Evolutionary conservation across 2,888 invertebrate species (phyloP), one percentile per base, ranked within the genome.

Genomic region (Apocheima hispidaria): DNA sequence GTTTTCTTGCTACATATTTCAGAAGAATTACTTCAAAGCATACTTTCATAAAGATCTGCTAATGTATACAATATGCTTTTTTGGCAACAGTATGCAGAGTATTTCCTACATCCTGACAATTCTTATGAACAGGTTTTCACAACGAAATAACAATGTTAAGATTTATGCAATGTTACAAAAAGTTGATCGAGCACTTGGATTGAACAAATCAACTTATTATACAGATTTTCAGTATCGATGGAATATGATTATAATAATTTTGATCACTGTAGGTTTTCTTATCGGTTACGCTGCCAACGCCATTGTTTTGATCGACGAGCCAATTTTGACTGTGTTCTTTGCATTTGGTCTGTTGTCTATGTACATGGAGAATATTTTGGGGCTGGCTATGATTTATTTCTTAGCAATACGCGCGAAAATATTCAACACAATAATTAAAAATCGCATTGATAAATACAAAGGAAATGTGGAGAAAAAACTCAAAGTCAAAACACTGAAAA

Each of bases 281-380:
- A 14, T 46, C 14, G 75, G 77, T 0, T 75, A 49, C 44, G 4
- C 59, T 1, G 23, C 60, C 1, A 68, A 74, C 26, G 56, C 69
- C 12, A 38, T 64, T 14, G 36, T 21, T 0, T 52, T 57, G 2
- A 21, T 78, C 4, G 65, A 74, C 6, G 65, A 68, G 4, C 75
- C 77, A 0, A 12, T 46, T 0, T 63, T 50, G 9, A 58, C 70
- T 1, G 14, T 69, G 26, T 72, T 74, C 10, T 30, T 65, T 16
- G 48, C 44, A 26, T 49, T 65, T 0, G 57, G 53, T 2, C 46
- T 66, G 18, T 10, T 65, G 10, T 50, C 60, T 4, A 56, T 68
- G 10, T 78, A 74, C 35, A 23, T 78, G 28, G 83, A 83, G 26
- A 28, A 70, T 6, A 2, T 74, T 28, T 49, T 79, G 3, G 68